Evolutionary conservation across 2,113 vertebrate genomes (phyloP), one percentile per base, ranked within the genome.

Genomic region (Xiphorhynchus elegans): DNA sequence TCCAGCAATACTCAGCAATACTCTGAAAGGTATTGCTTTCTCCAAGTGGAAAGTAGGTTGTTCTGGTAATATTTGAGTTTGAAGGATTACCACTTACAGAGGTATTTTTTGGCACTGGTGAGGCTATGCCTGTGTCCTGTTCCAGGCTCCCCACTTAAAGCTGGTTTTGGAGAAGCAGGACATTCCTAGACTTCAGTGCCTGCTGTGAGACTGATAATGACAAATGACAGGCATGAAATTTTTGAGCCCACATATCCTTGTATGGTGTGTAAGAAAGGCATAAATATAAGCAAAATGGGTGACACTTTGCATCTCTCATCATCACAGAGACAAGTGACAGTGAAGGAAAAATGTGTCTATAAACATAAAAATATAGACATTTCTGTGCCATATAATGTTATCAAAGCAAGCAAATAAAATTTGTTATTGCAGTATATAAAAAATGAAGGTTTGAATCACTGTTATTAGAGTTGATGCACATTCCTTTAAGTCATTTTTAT

Each of bases 371-470:
- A 81, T 77, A 56, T 1, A 86, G 47, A 72, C 9, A 87, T 72
- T 67, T 78, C 6, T 92, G 60, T 81, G 39, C 14, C 28, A 17
- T 92, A 44, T 66, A 94, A 94, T 75, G 56, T 58, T 78, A 80
- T 89, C 81, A 95, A 89, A 70, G 11, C 23, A 89, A 96, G 68
- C 15, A 88, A 94, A 96, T 95, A 95, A 79, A 73, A 90, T 68
- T 55, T 94, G 7, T 55, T 97, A 79, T 92, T 95, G 63, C 93
- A 73, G 16, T 62, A 42, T 67, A 96, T 92, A 94, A 94, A 96
- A 97, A 94, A 50, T 72, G 60, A 82, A 97, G 35, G 46, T 89
- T 96, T 95, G 67, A 90, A 89, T 93, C 56, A 73, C 72, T 72
- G 67, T 33, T 75, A 29, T 87, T 88, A 86, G 6, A 92, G 40